phyloP scores from a whole-genome alignment of 2,888 invertebrate genomes.

The Tetragnatha montana region DNA sequence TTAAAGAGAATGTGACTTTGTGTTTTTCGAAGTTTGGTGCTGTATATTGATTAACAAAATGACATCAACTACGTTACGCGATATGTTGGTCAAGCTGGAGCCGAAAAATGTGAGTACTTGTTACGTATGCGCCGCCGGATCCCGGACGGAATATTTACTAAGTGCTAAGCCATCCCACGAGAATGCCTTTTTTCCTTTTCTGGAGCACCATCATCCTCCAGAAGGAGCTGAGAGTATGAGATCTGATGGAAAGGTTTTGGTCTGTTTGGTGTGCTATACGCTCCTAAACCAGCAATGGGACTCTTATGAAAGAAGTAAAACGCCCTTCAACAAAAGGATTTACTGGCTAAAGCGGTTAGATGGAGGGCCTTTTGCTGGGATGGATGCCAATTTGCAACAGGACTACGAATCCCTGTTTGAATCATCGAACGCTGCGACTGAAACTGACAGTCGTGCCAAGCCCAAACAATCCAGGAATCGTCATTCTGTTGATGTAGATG shows the following conservation, averaged over 20 bases:
- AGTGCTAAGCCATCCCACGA: slow-evolving; percentile 61
- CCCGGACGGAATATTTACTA: slow-evolving; percentile 56
- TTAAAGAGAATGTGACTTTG: background rate
- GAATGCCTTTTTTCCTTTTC: slow-evolving; percentile 89
- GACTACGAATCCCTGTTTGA: slow-evolving; percentile 86
- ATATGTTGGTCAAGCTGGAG: slow-evolving; percentile 67
- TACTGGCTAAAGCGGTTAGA: slow-evolving; percentile 95
- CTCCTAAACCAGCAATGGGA: slow-evolving; percentile 94
- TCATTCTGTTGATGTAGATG: slow-evolving; percentile 7
- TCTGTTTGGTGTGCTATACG: slow-evolving; percentile 90
- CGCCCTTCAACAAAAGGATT: slow-evolving; percentile 89
- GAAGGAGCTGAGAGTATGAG: slow-evolving; percentile 79
- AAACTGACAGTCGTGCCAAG: slow-evolving; percentile 78
- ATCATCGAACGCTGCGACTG: slow-evolving; percentile 78
- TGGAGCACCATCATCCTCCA: slow-evolving; percentile 92
- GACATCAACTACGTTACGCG: slow-evolving; percentile 61
- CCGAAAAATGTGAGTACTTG: slow-evolving; percentile 39
- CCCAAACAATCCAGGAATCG: slow-evolving; percentile 29
- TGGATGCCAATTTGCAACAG: slow-evolving; percentile 91
- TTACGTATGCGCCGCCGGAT: slow-evolving; percentile 58
- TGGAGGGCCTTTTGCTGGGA: slow-evolving; percentile 91
- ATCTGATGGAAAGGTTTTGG: slow-evolving; percentile 80
- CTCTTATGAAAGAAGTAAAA: slow-evolving; percentile 88
- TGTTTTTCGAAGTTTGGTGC: slow-evolving; percentile 12
- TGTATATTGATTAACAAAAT: slow-evolving; percentile 40